Conservation (phyloP, 2,888 invertebrate genomes). For the Callyntrura guangdongensis region DNA sequence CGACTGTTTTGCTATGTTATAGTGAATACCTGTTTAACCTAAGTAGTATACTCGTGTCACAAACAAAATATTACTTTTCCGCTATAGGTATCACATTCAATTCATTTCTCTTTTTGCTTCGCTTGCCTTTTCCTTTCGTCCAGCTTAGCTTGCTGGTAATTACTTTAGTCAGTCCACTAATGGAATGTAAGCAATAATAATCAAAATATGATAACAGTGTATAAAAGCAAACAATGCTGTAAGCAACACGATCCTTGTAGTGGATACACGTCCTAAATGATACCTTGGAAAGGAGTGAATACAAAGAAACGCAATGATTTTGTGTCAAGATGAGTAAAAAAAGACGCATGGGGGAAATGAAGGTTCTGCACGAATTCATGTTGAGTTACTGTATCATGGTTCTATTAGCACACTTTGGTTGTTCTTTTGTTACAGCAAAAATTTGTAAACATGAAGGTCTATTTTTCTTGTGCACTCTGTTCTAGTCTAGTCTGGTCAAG, state of each 20-base stretch:
- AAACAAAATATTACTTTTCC: background rate
- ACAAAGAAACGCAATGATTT: slow-evolving; percentile 26
- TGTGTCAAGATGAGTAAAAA: background rate
- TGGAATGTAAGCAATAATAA: slow-evolving; percentile 67
- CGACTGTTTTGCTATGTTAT: background rate
- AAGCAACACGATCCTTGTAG: background rate
- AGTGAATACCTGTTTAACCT: slow-evolving; percentile 13
- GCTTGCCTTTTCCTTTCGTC: slow-evolving; percentile 16
- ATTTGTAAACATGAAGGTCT: slow-evolving; percentile 39
- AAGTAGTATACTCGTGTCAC: background rate
- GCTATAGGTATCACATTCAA: slow-evolving; percentile 14
- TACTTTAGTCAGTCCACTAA: slow-evolving; percentile 66
- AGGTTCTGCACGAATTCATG: slow-evolving; percentile 24
- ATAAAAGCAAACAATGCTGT: slow-evolving; percentile 7
- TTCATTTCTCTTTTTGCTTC: slow-evolving; percentile 27
- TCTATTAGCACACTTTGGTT: background rate
- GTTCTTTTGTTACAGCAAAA: background rate
- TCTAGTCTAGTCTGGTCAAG: background rate
- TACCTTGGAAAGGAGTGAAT: background rate
- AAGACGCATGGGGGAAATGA: background rate
- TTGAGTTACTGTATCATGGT: background rate
- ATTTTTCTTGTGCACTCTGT: background rate
- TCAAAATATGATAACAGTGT: slow-evolving; percentile 65
- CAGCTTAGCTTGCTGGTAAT: slow-evolving; percentile 52
- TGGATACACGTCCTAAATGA: background rate